Evolutionary conservation across 2,888 invertebrate genomes (phyloP), one percentile per base, ranked within the genome.

Genomic region (Diadromus collaris): DNA sequence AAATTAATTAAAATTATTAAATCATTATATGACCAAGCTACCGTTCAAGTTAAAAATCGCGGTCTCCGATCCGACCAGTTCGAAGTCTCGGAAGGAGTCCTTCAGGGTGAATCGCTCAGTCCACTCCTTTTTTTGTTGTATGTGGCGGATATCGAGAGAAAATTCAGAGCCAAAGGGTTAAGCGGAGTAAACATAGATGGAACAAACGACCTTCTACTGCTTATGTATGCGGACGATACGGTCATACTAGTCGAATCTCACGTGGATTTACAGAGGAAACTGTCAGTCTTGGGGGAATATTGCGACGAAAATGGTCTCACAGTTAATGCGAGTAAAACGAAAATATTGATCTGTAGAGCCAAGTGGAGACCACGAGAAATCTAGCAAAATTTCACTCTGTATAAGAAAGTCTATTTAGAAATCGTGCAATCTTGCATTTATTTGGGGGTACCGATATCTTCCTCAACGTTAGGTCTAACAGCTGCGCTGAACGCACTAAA

Each of bases 1-100:
- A 82, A 83, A 71, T 72, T 83, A 21, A 81, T 83, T 19, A 56
- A 13, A 6, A 29, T 75, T 13, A 29, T 82, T 1, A 56, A 74
- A 63, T 60, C 32, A 19, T 60, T 83, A 21, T 78, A 80, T 41
- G 63, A 73, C 13, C 9, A 51, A 10, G 71, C 72, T 2, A 29
- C 27, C 13, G 19, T 72, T 0, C 54, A 54, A 58, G 46, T 77
- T 2, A 77, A 64, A 51, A 32, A 32, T 2, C 13, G 16, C 69
- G 4, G 48, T 10, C 61, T 41, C n/a, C 13, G 32, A 1, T 68
- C 70, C 0, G 6, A 29, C 1, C 6, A 32, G 29, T 32, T 32
- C 6, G 29, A 32, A 32, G 29, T 32, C 29, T 32, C 29, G 29
- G 29, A 32, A 32, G 29, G 29, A 6, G 29, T 32, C 6, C 29